A percentile compares a stretch with the other conserved stretches of the same genome.
Evolutionary conservation across 2,113 vertebrate species (phyloP).

Genomic region (Gymnobelideus leadbeateri): DNA sequence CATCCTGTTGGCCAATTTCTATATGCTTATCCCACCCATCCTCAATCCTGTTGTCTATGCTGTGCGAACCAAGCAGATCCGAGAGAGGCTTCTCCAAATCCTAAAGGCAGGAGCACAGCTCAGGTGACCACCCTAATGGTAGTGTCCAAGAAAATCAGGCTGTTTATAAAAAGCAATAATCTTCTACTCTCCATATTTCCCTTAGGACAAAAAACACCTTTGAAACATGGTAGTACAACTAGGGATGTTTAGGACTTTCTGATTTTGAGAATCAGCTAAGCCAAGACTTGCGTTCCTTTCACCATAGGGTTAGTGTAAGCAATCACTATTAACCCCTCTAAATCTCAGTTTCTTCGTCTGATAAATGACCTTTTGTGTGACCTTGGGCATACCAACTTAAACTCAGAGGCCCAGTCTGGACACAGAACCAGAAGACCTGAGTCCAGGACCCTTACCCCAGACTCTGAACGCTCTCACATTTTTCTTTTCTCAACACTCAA

Average conservation of each 20-base stretch:
- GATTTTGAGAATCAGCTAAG: background rate
- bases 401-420: background rate
- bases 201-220: background rate
- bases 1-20: constrained; percentile 80
- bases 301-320: background rate
- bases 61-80: constrained; percentile 76
- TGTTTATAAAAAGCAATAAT: background rate
- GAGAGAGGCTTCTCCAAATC: constrained; percentile 60
- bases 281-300: background rate
- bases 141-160: background rate
- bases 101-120: constrained; percentile 55
- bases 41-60: constrained; percentile 82
- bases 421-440: background rate
- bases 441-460: background rate
- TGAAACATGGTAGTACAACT: background rate
- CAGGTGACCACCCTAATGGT: constrained; percentile 19
- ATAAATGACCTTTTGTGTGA: background rate
- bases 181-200: background rate
- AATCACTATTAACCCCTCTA: background rate
- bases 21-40: constrained; percentile 78
- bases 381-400: background rate
- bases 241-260: background rate
- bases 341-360: background rate
- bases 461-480: background rate
- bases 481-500: background rate